Percentiles rank a stretch among this genome's conserved stretches.
Conservation (phyloP, 2,888 invertebrate species). For the Sphaerophoria taeniata region DNA sequence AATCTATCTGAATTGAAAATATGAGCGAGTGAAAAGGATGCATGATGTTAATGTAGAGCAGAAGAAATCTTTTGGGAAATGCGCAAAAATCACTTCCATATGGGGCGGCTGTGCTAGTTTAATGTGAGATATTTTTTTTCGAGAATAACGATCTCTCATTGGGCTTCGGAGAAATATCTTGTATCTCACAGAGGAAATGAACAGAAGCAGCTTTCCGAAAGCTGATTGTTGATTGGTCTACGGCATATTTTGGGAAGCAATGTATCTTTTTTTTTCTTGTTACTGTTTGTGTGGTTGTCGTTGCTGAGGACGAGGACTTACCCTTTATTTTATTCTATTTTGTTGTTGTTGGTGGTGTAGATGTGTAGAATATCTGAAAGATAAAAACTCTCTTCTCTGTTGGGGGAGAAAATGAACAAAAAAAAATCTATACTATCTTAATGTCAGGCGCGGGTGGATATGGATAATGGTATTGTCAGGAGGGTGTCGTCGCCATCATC, state of each 20-base stretch:
- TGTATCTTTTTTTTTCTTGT: slow-evolving; percentile 50
- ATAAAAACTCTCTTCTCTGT: slow-evolving; percentile 54
- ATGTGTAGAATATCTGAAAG: slow-evolving; percentile 55
- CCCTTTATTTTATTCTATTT: slow-evolving; percentile 9
- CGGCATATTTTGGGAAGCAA: slow-evolving; percentile 39
- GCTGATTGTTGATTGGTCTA: slow-evolving; percentile 71
- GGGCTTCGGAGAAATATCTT: slow-evolving; percentile 62
- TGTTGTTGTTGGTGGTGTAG: slow-evolving; percentile 16
- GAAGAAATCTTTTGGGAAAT: slow-evolving; percentile 71
- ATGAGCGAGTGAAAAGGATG: slow-evolving; percentile 74
- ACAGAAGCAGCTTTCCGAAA: slow-evolving; percentile 45
- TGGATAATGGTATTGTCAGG: slow-evolving; percentile 62
- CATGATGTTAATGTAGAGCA: slow-evolving; percentile 43
- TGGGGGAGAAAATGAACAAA: slow-evolving; percentile 50
- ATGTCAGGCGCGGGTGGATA: slow-evolving; percentile 61
- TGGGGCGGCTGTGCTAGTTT: slow-evolving; percentile 51
- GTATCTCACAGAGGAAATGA: slow-evolving; percentile 68
- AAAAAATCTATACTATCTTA: slow-evolving; percentile 63
- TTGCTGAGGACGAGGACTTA: slow-evolving; percentile 46
- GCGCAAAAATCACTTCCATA: slow-evolving; percentile 71
- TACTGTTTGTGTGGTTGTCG: not conserved
- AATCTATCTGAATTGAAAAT: slow-evolving; percentile 54
- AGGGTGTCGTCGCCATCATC: slow-evolving; percentile 47
- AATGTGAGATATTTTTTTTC: slow-evolving; percentile 49
- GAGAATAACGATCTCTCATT: slow-evolving; percentile 72